phyloP scores from a whole-genome alignment of 2,113 vertebrate species.

The Ornithorhynchus anatinus region DNA sequence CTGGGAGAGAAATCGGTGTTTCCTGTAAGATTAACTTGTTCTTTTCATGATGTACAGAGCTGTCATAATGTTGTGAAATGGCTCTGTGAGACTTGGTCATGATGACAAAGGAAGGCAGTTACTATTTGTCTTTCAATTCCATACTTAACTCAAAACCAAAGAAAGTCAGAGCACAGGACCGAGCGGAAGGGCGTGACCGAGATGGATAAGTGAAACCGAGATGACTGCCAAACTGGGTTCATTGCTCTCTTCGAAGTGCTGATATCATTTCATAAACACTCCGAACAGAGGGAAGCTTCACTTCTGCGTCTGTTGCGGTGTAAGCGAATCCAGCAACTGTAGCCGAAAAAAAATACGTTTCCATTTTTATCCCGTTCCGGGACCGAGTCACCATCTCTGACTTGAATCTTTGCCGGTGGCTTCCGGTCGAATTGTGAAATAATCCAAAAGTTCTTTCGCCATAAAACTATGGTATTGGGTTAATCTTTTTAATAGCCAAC shows the following conservation, averaged over 20 bases:
- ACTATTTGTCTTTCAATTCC: background rate
- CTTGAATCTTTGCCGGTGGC: background rate
- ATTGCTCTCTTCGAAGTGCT: too few species aligned
- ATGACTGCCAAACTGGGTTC: background rate
- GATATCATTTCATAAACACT: background rate
- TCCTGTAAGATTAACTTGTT: background rate
- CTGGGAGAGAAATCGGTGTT: conserved; percentile 21
- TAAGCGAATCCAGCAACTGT: background rate
- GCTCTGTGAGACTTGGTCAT: background rate
- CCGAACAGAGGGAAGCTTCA: background rate
- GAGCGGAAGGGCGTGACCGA: background rate
- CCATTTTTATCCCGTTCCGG: background rate
- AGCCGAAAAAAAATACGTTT: background rate
- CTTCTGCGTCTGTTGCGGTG: background rate
- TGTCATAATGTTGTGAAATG: conserved; percentile 11
- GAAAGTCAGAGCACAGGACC: background rate
- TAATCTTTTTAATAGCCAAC: background rate
- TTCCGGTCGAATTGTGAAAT: background rate
- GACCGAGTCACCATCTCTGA: background rate
- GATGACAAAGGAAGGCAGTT: background rate
- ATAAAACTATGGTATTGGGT: too few species aligned
- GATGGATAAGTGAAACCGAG: background rate
- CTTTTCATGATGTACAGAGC: conserved; percentile 8
- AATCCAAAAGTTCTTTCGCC: too few species aligned
- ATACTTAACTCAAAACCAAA: background rate